Base-by-base conservation (phyloP, 1,140 invertebrate species). In the Portunus trituberculatus region DNA sequence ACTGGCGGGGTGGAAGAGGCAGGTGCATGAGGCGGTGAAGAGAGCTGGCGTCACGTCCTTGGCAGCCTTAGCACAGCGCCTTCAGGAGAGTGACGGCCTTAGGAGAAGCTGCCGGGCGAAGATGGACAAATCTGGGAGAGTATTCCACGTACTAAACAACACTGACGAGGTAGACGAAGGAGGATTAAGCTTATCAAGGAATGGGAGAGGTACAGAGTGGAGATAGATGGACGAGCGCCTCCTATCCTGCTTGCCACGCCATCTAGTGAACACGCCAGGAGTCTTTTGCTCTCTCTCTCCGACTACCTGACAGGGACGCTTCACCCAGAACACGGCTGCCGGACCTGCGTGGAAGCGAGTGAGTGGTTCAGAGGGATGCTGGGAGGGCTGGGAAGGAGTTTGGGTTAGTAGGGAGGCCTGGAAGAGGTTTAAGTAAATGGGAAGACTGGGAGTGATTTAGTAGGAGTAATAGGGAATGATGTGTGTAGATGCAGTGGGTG, bases 261-360 rank as follows among this genome's bases (percentile, higher is more conserved):
- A 25, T 25, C 87, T 14, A 94, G 93, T 46, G 14, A 28, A 2
- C 86, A 90, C 48, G 93, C 45, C 45, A 82, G 93, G 10, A 52
- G 87, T 29, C 87, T 94, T 25, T 52, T 94, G 0, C 88, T 94
- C 16, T 52, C 93, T 8, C 52, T 94, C 3, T 90, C 93, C 14
- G 93, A 94, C 45, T 94, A 94, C 67, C 31, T 94, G 59, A 67
- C 86, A 29, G 87, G 86, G 52, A 20, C 10, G 31, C 93, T 90
- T 12, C 31, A 76, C 10, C 93, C 93, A 2, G 59, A 39, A 0
- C 48, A 39, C 39, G 93, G 93, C 16, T 94, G 93, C 8, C 16
- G 48, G 7, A 14, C 52, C 20, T 94, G 93, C 67, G 29, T 67
- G 14, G 46, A 87, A 28, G 2, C 20, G 0, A 84, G 88, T 94